A percentile compares a stretch with the other conserved stretches of the same genome.
phyloP scores from a whole-genome alignment of 1,140 invertebrate genomes.

The Agraylea sexmaculata region DNA sequence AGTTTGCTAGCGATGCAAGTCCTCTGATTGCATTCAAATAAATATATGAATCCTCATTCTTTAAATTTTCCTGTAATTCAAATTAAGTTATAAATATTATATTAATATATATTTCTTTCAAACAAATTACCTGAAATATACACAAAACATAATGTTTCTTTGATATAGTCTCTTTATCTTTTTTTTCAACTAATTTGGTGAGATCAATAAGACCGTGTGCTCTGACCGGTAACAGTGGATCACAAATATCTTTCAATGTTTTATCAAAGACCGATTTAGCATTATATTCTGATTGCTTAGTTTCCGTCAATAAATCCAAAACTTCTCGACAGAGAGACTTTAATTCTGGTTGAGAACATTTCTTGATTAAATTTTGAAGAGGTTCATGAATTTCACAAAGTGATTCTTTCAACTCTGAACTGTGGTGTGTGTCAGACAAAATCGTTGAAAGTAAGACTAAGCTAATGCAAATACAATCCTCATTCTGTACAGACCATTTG shows the following conservation, averaged over 20 bases:
- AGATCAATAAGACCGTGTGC: constrained; percentile 68
- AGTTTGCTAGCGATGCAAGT: constrained; percentile 50
- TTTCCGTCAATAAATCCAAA: constrained; percentile 16
- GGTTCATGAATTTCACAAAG: constrained; percentile 21
- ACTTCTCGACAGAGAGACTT: constrained; percentile 21
- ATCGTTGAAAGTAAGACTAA: constrained; percentile 39
- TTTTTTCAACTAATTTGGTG: constrained; percentile 55
- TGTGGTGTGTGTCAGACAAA: constrained; percentile 25
- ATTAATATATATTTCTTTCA: constrained; percentile 19
- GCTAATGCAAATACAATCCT: constrained; percentile 36
- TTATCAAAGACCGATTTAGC: constrained; percentile 42
- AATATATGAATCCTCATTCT: constrained; percentile 70
- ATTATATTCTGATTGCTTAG: constrained; percentile 16
- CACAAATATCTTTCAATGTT: constrained; percentile 54
- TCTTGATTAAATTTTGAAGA: constrained; percentile 19
- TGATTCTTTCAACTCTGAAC: constrained; percentile 22
- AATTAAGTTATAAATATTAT: constrained; percentile 12
- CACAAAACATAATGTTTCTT: constrained; percentile 56
- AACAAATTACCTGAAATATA: constrained; percentile 50
- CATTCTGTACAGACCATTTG: constrained; percentile 25
- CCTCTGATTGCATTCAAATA: constrained; percentile 71
- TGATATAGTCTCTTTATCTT: constrained; percentile 48
- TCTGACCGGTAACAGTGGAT: constrained; percentile 63
- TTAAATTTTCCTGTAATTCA: constrained; percentile 54
- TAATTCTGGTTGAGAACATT: constrained; percentile 21